Evolutionary conservation across 2,888 invertebrate genomes (phyloP).

Genomic region (Leptinotarsa juncta): DNA sequence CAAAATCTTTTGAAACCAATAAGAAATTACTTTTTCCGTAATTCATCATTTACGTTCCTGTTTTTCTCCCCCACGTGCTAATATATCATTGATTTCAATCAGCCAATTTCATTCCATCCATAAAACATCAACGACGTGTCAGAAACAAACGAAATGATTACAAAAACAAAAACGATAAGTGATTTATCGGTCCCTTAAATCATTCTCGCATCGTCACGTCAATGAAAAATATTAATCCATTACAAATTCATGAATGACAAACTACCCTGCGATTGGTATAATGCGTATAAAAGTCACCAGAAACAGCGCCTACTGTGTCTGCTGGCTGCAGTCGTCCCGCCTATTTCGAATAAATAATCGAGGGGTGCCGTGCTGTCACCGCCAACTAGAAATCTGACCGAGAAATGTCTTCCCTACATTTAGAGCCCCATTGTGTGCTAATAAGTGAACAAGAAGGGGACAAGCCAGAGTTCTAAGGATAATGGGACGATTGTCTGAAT

Average conservation of each 20-base stretch:
- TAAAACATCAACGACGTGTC: neutral
- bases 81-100: neutral
- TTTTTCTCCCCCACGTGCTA: neutral
- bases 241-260: conserved; percentile 35
- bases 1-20: too few species aligned
- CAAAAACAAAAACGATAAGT: conserved; percentile 20
- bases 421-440: conserved; percentile 47
- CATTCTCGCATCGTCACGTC: conserved; percentile 30
- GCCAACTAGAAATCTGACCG: conserved; percentile 49
- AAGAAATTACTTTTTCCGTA: too few species aligned
- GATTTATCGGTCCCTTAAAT: conserved; percentile 30
- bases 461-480: conserved; percentile 34
- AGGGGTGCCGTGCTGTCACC: conserved; percentile 43
- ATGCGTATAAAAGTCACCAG: conserved; percentile 37
- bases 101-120: neutral
- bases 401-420: conserved; percentile 48
- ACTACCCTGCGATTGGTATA: conserved; percentile 33
- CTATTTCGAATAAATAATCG: conserved; percentile 44
- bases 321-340: conserved; percentile 35
- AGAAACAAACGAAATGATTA: conserved; percentile 13
- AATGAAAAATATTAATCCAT: conserved; percentile 30
- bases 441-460: conserved; percentile 47
- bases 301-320: conserved; percentile 34
- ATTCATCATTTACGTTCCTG: neutral
- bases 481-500: conserved; percentile 31